These are phyloP conservation scores for Tragopan temminckii DNA, from an alignment of 2,797 vertebrate genomes.

Conservation along the genomic window DNA sequence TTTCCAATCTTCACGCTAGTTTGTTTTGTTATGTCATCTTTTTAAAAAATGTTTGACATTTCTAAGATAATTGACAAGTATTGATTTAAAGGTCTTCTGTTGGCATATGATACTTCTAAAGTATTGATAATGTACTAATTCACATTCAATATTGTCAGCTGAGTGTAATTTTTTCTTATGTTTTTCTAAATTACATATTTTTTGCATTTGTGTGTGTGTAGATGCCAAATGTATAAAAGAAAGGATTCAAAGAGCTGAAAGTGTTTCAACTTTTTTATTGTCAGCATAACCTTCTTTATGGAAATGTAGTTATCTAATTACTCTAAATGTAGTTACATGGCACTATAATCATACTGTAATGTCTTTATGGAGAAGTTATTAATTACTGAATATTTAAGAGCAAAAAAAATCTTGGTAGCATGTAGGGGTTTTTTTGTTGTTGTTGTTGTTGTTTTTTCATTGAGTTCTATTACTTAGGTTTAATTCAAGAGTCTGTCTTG, in stretches of 20 bases:
- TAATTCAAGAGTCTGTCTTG: not conserved
- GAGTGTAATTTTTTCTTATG: too few relatives aligned
- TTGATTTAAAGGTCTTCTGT: not conserved
- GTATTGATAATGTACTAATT: not conserved
- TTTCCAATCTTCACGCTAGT: not conserved
- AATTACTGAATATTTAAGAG: not conserved
- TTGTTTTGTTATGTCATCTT: not conserved
- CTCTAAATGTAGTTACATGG: not conserved
- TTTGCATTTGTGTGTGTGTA: not conserved
- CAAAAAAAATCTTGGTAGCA: accelerated
- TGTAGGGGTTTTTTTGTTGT: not conserved
- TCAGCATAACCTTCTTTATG: not conserved
- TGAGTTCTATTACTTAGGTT: not conserved
- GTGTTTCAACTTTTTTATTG: not conserved
- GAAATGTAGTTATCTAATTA: not conserved
- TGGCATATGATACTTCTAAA: not conserved
- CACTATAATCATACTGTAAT: not conserved
- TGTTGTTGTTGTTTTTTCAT: not conserved
- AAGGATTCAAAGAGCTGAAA: not conserved
- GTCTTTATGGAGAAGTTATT: not conserved
- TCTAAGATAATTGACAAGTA: not conserved
- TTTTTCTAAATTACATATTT: not conserved
- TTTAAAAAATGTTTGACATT: not conserved
- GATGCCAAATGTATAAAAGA: not conserved
- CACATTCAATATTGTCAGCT: not conserved